phyloP scores from a whole-genome alignment of 2,888 invertebrate genomes.

The Patella ulyssiponensis region DNA sequence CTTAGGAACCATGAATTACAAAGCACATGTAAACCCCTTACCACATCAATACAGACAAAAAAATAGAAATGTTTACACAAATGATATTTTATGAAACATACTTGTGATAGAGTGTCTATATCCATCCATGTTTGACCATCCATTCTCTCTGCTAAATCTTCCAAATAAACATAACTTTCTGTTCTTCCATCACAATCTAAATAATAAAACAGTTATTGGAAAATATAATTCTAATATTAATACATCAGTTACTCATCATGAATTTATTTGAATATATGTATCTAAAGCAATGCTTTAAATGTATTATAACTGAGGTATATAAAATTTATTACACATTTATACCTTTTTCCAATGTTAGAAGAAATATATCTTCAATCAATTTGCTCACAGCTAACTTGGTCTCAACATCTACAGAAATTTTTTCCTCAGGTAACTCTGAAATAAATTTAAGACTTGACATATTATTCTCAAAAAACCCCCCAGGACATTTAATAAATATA shows the following conservation, averaged over 20 bases:
- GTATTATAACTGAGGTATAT: neutral
- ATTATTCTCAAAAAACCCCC: too few species aligned
- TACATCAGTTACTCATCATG: neutral
- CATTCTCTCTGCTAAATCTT: constrained; percentile 49
- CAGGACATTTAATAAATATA: too few species aligned
- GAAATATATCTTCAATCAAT: constrained; percentile 61
- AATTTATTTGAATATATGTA: neutral
- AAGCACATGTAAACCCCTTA: too few species aligned
- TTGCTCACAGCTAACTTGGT: constrained; percentile 46
- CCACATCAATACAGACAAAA: neutral
- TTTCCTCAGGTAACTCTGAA: neutral
- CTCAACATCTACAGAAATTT: constrained; percentile 25
- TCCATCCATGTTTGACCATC: constrained; percentile 58
- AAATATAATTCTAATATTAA: too few species aligned
- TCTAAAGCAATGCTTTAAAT: neutral
- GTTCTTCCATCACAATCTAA: constrained; percentile 39
- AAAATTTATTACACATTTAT: constrained; percentile 9
- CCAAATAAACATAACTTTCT: constrained; percentile 54
- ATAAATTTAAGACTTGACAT: neutral
- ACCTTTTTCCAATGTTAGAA: constrained; percentile 67
- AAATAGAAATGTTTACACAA: neutral
- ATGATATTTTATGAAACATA: constrained; percentile 25
- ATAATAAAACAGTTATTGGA: neutral
- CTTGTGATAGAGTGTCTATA: constrained; percentile 56
- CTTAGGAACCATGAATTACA: too few species aligned